A percentile compares a stretch with the other conserved stretches of the same genome.
Evolutionary conservation across 2,797 vertebrate genomes (phyloP).

Genomic region (Mionectes olivaceus): DNA sequence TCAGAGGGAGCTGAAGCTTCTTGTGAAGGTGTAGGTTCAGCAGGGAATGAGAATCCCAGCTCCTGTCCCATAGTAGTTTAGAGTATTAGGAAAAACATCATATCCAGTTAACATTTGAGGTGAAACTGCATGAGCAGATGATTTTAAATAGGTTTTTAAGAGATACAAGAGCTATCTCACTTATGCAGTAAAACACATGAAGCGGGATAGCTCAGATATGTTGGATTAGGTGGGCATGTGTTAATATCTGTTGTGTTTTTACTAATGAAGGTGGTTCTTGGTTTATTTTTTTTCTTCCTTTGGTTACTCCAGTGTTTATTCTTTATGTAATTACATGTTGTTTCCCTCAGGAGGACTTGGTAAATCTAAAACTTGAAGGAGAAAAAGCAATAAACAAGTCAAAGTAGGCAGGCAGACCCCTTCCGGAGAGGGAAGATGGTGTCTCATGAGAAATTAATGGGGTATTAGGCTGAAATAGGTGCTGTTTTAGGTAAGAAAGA

Average conservation of each 20-base stretch:
- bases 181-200: neutral
- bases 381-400: neutral
- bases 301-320: neutral
- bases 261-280: neutral
- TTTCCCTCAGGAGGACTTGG: neutral
- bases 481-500: neutral
- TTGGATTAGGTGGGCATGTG: neutral
- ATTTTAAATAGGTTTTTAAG: neutral
- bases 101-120: neutral
- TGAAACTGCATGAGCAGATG: neutral
- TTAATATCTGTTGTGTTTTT: neutral
- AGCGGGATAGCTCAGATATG: neutral
- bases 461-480: neutral
- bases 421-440: neutral
- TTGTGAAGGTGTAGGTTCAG: neutral
- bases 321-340: neutral
- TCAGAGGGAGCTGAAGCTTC: neutral
- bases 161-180: accelerated
- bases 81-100: neutral
- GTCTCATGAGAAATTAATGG: neutral
- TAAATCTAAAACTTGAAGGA: neutral
- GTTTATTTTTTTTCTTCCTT: neutral
- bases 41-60: neutral
- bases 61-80: neutral
- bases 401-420: neutral